These are phyloP conservation scores for Cephalopachus bancanus DNA, from an alignment of 2,797 vertebrate genomes.

Conservation along the genomic window DNA sequence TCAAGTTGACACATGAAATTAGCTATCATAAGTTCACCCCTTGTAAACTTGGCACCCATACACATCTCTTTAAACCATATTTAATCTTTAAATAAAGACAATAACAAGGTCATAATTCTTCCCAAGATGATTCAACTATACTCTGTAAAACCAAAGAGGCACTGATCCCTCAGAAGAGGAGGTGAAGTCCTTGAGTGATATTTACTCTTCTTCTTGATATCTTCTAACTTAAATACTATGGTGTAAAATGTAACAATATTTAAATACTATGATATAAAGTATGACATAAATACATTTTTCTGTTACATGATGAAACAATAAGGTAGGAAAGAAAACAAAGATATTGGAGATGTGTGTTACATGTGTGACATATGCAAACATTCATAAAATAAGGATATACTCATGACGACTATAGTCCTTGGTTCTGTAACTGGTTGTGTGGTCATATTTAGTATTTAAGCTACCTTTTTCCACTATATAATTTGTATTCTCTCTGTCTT, in stretches of 20 bases:
- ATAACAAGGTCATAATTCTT: background rate
- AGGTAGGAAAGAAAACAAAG: background rate
- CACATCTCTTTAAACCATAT: background rate
- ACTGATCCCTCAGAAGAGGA: background rate
- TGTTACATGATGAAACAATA: background rate
- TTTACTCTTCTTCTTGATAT: background rate
- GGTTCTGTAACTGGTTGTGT: background rate
- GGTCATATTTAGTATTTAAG: background rate
- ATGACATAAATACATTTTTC: background rate
- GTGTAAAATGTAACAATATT: background rate
- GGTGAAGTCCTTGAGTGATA: background rate
- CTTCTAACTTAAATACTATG: background rate
- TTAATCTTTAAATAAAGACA: background rate
- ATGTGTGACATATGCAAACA: background rate
- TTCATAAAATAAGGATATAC: background rate
- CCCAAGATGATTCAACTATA: background rate
- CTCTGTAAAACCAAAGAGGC: background rate
- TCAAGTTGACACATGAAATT: background rate
- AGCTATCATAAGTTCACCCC: background rate
- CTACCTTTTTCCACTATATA: background rate
- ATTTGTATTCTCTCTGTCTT: background rate
- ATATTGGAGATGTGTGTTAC: background rate
- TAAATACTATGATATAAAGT: background rate
- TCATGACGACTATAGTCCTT: background rate
- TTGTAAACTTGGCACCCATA: background rate